These are phyloP conservation scores for Pterocles gutturalis DNA, from an alignment of 2,113 vertebrate genomes.

Conservation along the genomic window DNA sequence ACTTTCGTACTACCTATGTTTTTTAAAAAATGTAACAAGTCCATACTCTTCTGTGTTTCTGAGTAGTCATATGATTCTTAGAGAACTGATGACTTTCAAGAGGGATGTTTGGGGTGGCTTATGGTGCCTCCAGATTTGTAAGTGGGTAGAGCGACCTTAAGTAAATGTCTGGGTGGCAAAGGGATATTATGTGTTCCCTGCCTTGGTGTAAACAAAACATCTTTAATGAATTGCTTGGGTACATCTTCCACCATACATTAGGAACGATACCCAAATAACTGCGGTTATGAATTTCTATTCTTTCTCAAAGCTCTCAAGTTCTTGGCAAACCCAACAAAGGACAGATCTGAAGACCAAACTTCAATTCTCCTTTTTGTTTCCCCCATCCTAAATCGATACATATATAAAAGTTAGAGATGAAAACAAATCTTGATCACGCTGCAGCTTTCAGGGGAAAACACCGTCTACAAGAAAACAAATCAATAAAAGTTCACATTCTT, in stretches of 20 bases:
- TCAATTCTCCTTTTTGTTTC: conserved; percentile 10
- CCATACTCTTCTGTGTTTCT: not conserved
- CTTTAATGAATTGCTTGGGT: conserved; percentile 9
- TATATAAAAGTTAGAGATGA: conserved; percentile 53
- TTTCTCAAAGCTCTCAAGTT: conserved; percentile 11
- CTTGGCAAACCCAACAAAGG: conserved; percentile 6
- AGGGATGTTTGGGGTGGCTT: not conserved
- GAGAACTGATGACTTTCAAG: not conserved
- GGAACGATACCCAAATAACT: not conserved
- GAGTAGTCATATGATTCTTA: not conserved
- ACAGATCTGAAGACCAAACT: conserved; percentile 29
- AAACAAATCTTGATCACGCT: conserved; percentile 63
- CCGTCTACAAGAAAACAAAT: conserved; percentile 68
- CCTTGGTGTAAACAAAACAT: not conserved
- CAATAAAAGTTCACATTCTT: conserved; percentile 59
- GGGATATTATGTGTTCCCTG: not conserved
- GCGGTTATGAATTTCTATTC: not conserved
- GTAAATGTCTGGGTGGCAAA: not conserved
- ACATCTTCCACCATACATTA: not conserved
- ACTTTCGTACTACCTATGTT: not conserved
- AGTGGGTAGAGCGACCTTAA: not conserved
- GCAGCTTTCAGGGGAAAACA: conserved; percentile 38
- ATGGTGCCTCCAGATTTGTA: rapidly evolving
- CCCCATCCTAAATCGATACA: conserved; percentile 34
- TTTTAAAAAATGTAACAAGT: not conserved